A percentile compares a stretch with the other conserved stretches of the same genome.
Evolutionary conservation across 2,113 vertebrate species (phyloP).

Genomic region (Alligator sinensis): DNA sequence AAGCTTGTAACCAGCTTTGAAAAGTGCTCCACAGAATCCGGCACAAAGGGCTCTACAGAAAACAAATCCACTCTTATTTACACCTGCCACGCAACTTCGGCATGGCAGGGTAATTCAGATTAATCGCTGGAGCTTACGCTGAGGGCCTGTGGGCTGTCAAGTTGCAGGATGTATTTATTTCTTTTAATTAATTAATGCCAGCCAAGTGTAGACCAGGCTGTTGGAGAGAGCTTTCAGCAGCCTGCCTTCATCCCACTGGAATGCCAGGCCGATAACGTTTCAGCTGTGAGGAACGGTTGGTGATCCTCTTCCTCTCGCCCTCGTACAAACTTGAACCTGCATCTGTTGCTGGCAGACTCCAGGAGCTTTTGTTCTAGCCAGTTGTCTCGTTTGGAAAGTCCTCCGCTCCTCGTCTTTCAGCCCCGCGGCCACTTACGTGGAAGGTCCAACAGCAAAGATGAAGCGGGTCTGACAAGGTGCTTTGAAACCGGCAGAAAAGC

Average conservation of each 20-base stretch:
- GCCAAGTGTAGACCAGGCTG: not conserved
- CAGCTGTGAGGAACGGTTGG: not conserved
- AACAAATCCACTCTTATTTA: not conserved
- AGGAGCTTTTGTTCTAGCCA: not conserved
- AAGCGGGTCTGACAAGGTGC: not conserved
- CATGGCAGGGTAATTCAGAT: conserved; percentile 23
- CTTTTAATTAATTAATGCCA: not conserved
- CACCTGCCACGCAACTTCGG: not conserved
- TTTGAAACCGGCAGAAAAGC: not conserved
- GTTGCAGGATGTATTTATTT: not conserved
- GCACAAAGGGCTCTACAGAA: not conserved
- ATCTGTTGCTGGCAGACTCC: not conserved
- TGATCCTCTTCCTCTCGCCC: not conserved
- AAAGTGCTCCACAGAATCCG: conserved; percentile 17
- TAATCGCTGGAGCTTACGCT: not conserved
- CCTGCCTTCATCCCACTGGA: not conserved
- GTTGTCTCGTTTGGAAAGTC: not conserved
- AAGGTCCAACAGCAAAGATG: not conserved
- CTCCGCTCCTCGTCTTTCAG: not conserved
- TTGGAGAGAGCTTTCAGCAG: not conserved
- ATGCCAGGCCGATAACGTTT: not conserved
- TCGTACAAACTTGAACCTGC: not conserved
- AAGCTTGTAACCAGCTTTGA: not conserved
- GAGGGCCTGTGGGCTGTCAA: conserved; percentile 38
- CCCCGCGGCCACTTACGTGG: not conserved